Percentiles rank a stretch among this genome's conserved stretches.
These are phyloP conservation scores for Nephrotoma flavescens DNA, from an alignment of 2,888 invertebrate genomes.

Conservation along the genomic window DNA sequence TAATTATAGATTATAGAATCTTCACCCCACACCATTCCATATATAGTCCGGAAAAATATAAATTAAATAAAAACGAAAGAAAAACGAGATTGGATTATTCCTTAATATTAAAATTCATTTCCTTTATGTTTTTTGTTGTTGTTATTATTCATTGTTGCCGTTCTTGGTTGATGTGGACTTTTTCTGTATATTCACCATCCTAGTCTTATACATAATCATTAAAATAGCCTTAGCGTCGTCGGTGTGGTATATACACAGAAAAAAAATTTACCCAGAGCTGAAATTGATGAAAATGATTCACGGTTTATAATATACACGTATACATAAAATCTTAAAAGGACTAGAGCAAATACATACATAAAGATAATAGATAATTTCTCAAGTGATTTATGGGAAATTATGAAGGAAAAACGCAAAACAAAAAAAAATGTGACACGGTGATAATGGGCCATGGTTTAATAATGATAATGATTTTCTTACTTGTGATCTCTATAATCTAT, in stretches of 20 bases:
- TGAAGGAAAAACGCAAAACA: background rate
- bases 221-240: background rate
- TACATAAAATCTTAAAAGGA: background rate
- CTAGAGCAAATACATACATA: background rate
- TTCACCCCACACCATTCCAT: background rate
- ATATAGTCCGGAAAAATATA: background rate
- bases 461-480: background rate
- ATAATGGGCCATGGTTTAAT: background rate
- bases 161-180: background rate
- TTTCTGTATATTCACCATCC: background rate
- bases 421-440: background rate
- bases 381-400: background rate
- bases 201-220: background rate
- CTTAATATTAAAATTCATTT: background rate
- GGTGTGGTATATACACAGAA: background rate
- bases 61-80: background rate
- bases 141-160: background rate
- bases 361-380: background rate
- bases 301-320: background rate
- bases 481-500: background rate
- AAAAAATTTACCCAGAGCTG: background rate
- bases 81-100: background rate
- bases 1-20: background rate
- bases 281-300: background rate
- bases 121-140: background rate